A percentile compares a stretch with the other conserved stretches of the same genome.
These are phyloP conservation scores for Eupeodes latifasciatus DNA, from an alignment of 2,888 invertebrate genomes.

Conservation along the genomic window DNA sequence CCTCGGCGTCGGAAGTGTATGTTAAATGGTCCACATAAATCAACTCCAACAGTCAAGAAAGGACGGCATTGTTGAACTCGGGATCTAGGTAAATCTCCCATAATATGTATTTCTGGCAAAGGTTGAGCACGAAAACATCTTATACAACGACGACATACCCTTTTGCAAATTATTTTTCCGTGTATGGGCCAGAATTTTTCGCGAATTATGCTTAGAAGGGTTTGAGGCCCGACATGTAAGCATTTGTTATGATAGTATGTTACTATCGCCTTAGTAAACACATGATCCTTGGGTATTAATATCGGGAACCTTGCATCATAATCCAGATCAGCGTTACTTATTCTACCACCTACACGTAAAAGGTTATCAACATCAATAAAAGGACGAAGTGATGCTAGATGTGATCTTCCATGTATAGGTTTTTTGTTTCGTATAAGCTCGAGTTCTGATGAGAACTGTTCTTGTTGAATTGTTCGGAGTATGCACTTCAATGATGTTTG, in stretches of 20 bases:
- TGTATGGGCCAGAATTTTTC: background rate
- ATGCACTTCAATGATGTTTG: too few species aligned
- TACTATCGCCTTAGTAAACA: background rate
- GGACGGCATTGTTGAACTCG: too few species aligned
- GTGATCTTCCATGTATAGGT: conserved; percentile 14
- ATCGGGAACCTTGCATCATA: background rate
- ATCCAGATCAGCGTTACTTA: too few species aligned
- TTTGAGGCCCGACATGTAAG: background rate
- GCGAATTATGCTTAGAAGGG: background rate
- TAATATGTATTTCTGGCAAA: background rate
- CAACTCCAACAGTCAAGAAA: too few species aligned
- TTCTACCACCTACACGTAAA: too few species aligned
- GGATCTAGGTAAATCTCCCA: too few species aligned
- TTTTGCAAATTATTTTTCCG: background rate
- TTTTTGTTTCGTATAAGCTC: background rate
- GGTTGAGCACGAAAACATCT: background rate
- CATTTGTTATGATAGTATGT: background rate
- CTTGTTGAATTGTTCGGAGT: too few species aligned
- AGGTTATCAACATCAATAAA: conserved; percentile 2
- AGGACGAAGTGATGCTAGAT: background rate
- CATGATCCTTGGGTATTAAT: conserved; percentile 7
- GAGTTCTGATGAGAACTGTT: too few species aligned
- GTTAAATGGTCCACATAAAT: too few species aligned
- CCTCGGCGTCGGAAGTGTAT: too few species aligned
- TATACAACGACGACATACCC: background rate